Conservation (phyloP, 2,797 vertebrate genomes). For the Enteromius anoplus region DNA sequence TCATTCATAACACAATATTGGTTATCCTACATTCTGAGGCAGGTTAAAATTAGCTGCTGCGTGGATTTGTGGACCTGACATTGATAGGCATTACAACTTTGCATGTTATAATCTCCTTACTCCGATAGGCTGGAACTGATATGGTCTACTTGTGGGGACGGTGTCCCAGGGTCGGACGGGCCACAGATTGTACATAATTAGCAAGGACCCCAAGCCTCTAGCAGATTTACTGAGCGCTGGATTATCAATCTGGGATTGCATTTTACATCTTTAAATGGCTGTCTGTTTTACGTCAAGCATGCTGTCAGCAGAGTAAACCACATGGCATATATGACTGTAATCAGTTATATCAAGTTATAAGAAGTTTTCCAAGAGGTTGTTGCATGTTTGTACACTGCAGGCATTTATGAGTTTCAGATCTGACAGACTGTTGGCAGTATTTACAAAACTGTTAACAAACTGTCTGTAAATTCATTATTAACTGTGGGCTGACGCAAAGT, state of each 20-base stretch:
- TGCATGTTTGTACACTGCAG: slow-evolving; percentile 5
- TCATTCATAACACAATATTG: slow-evolving; percentile 50
- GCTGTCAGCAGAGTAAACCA: slow-evolving; percentile 2
- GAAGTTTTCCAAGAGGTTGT: neutral
- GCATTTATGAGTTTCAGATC: slow-evolving; percentile 7
- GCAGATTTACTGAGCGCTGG: slow-evolving; percentile 40
- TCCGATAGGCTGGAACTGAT: slow-evolving; percentile 62
- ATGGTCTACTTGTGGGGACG: slow-evolving; percentile 49
- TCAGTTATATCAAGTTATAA: neutral
- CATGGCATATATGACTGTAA: neutral
- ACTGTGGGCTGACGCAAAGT: neutral
- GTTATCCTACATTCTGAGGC: slow-evolving; percentile 51
- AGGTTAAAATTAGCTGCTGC: slow-evolving; percentile 65
- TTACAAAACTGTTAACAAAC: neutral
- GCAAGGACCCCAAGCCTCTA: slow-evolving; percentile 12
- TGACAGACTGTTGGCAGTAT: neutral
- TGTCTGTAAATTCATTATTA: neutral
- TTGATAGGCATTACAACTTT: slow-evolving; percentile 68
- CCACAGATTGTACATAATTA: slow-evolving; percentile 39
- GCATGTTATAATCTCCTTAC: slow-evolving; percentile 74
- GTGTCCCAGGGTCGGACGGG: slow-evolving; percentile 43
- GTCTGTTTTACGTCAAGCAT: slow-evolving; percentile 11
- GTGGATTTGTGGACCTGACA: slow-evolving; percentile 71
- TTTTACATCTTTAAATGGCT: neutral
- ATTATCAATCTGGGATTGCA: slow-evolving; percentile 28